A percentile compares a stretch with the other conserved stretches of the same genome.
These are phyloP conservation scores for Calliphora vicina DNA, from an alignment of 1,140 invertebrate species.

Conservation along the genomic window DNA sequence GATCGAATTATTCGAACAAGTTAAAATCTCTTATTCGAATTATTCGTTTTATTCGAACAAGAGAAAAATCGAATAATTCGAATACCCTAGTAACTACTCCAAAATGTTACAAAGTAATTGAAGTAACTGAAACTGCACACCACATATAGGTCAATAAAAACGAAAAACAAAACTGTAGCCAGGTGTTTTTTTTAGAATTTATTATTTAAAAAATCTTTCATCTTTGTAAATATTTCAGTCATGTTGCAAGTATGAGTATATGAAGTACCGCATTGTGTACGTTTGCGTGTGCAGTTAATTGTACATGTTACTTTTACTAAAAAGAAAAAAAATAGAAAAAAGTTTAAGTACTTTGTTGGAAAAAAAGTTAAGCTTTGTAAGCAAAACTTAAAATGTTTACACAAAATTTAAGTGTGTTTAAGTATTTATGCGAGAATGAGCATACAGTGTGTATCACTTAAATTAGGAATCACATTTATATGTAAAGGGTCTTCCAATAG, in stretches of 20 bases:
- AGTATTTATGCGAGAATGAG: not conserved
- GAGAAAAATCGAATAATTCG: no score
- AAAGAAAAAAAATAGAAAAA: not conserved
- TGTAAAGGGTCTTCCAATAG: no score
- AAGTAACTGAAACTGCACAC: no score
- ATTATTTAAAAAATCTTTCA: constrained; percentile 14
- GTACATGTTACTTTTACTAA: constrained; percentile 5
- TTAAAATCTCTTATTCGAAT: no score
- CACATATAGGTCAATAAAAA: not conserved
- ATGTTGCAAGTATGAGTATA: not conserved
- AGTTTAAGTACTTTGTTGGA: constrained; percentile 20
- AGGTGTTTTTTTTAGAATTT: constrained; percentile 21
- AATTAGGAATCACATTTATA: no score
- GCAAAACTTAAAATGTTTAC: constrained; percentile 22
- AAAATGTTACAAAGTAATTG: no score
- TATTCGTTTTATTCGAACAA: no score
- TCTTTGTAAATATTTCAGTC: not conserved
- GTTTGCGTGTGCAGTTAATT: not conserved
- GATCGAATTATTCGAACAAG: no score
- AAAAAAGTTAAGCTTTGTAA: constrained; percentile 25
- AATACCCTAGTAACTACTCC: no score
- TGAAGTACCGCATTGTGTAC: not conserved
- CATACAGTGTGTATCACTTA: not conserved
- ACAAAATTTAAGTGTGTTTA: not conserved
- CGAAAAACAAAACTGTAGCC: not conserved